These are phyloP conservation scores for Balanococcus diminutus DNA, from an alignment of 2,888 invertebrate species.

Conservation along the genomic window DNA sequence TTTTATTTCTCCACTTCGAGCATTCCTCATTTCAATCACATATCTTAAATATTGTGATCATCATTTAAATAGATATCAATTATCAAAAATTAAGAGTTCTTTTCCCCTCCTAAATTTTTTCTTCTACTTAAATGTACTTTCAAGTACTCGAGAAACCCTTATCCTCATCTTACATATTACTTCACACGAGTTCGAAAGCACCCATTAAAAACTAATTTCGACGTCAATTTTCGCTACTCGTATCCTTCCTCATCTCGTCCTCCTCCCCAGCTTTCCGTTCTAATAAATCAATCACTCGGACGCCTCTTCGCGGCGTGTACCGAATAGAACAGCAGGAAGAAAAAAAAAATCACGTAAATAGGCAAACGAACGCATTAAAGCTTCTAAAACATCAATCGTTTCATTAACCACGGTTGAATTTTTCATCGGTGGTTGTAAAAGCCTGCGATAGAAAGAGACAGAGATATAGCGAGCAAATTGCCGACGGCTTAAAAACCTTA, in stretches of 20 bases:
- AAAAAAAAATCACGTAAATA: slow-evolving; percentile 20
- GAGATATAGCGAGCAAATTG: not conserved
- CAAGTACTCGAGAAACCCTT: too few species aligned
- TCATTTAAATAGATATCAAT: too few species aligned
- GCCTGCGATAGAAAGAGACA: not conserved
- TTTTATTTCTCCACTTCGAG: too few species aligned
- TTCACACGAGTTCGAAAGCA: not conserved
- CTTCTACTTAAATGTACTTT: too few species aligned
- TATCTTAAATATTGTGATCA: too few species aligned
- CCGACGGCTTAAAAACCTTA: slow-evolving; percentile 14
- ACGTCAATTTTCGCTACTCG: not conserved
- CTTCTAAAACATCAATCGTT: slow-evolving; percentile 20
- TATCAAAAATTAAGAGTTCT: too few species aligned
- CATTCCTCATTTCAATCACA: too few species aligned
- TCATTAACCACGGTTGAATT: slow-evolving; percentile 7
- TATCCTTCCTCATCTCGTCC: not conserved
- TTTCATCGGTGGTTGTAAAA: not conserved
- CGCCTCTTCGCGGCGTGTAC: too few species aligned
- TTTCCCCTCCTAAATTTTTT: too few species aligned
- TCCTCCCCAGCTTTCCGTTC: not conserved
- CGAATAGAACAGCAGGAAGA: not conserved
- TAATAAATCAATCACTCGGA: not conserved
- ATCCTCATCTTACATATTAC: not conserved
- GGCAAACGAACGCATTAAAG: slow-evolving; percentile 14
- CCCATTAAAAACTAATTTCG: slow-evolving; percentile 3